Conservation (phyloP, 2,113 vertebrate genomes). For the Sprattus sprattus region DNA sequence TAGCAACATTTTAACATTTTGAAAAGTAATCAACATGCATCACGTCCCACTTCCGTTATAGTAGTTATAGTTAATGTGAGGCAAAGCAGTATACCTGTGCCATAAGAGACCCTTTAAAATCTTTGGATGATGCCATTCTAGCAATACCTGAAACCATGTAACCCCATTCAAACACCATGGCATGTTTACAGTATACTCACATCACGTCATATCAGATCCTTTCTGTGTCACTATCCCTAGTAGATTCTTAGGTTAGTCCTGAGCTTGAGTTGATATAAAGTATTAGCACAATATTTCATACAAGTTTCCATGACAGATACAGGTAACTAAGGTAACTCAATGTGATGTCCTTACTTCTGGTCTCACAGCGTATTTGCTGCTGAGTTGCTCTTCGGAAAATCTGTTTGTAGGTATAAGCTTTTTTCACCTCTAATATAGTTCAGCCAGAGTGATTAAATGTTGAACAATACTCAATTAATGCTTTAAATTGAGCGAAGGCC, state of each 20-base stretch:
- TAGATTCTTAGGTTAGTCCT: background rate
- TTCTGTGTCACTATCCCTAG: background rate
- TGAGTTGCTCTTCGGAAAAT: background rate
- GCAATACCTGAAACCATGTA: background rate
- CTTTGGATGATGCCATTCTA: background rate
- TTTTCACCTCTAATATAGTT: background rate
- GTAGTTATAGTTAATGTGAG: background rate
- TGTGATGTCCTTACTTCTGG: background rate
- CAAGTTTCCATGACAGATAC: background rate
- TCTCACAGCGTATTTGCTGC: background rate
- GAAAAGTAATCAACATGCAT: background rate
- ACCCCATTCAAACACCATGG: no score
- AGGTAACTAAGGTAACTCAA: background rate
- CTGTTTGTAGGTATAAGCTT: background rate
- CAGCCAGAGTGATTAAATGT: background rate
- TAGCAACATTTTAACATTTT: background rate
- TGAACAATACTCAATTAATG: background rate
- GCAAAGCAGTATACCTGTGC: background rate
- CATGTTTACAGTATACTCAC: background rate
- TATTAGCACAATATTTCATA: background rate
- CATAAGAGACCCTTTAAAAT: background rate
- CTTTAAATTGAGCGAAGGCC: background rate
- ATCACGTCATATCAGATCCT: background rate
- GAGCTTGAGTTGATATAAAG: background rate
- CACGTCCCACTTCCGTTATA: no score